These are phyloP conservation scores for Hiodon tergisus DNA, from an alignment of 2,113 vertebrate genomes.

Conservation along the genomic window DNA sequence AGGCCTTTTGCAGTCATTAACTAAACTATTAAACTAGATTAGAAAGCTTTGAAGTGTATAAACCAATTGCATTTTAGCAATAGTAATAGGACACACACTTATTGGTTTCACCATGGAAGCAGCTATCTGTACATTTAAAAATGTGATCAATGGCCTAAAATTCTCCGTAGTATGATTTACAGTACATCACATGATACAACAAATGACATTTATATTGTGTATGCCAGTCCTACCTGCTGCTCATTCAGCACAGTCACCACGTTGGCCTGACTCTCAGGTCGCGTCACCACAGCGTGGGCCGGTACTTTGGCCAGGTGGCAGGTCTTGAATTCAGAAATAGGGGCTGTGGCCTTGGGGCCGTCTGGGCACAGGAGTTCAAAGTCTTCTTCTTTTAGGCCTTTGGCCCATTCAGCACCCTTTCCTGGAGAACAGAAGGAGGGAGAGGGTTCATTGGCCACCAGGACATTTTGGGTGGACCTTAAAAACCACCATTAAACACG, in stretches of 20 bases:
- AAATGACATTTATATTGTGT: background rate
- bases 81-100: no score
- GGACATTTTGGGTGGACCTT: background rate
- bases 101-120: no score
- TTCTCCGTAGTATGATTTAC: no score
- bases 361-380: conserved; percentile 55
- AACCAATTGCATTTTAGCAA: no score
- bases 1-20: no score
- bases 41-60: no score
- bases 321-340: background rate
- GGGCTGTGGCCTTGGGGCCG: background rate
- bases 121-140: no score
- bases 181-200: background rate
- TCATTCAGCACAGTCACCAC: conserved; percentile 47
- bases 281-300: conserved; percentile 62
- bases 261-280: conserved; percentile 30
- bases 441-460: background rate
- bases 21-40: no score
- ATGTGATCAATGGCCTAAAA: no score
- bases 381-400: conserved; percentile 20
- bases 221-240: conserved; percentile 48
- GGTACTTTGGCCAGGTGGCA: conserved; percentile 56
- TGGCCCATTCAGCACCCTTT: conserved; percentile 42
- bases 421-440: conserved; percentile 31
- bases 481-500: background rate